Percentiles rank a stretch among this genome's conserved stretches.
Evolutionary conservation across 2,113 vertebrate species (phyloP).

Genomic region (Nesogale talazaci): DNA sequence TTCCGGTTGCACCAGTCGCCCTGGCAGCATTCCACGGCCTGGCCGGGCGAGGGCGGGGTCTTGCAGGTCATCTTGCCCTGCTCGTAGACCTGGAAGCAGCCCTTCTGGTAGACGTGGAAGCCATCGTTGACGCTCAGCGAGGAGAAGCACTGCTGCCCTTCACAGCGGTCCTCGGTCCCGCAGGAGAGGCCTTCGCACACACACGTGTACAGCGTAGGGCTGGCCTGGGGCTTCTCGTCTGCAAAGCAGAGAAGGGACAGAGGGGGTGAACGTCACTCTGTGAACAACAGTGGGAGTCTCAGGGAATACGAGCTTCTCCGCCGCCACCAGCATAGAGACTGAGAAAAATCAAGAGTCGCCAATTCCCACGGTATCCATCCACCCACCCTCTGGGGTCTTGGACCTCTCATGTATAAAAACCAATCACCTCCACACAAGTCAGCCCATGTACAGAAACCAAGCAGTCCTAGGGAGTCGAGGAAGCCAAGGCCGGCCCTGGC

Average conservation of each 20-base stretch:
- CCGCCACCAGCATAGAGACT: not conserved
- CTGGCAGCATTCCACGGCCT: slow-evolving; percentile 97
- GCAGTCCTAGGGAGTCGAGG: not conserved
- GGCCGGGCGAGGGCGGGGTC: slow-evolving; percentile 95
- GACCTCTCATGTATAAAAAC: not conserved
- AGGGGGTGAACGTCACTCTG: not conserved
- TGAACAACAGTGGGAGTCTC: not conserved
- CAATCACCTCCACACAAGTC: not conserved
- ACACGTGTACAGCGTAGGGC: slow-evolving; percentile 90
- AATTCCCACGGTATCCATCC: not conserved
- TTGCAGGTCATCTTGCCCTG: slow-evolving; percentile 98
- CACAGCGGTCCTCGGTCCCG: slow-evolving; percentile 91
- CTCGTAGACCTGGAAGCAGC: slow-evolving; percentile 97
- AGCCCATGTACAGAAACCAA: not conserved
- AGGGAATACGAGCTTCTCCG: not conserved
- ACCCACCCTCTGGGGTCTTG: not conserved
- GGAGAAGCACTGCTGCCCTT: slow-evolving; percentile 96
- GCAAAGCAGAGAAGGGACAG: slow-evolving; percentile 61
- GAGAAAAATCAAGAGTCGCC: not conserved
- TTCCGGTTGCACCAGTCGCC: slow-evolving; percentile 97
- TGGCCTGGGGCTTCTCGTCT: slow-evolving; percentile 90
- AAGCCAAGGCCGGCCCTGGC: not conserved
- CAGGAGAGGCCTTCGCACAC: slow-evolving; percentile 97
- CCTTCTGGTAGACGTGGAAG: slow-evolving; percentile 93
- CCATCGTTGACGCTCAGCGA: slow-evolving; percentile 93